Percentiles rank a stretch among this genome's conserved stretches.
These are phyloP conservation scores for Esox lucius DNA, from an alignment of 2,797 vertebrate species.

Conservation along the genomic window DNA sequence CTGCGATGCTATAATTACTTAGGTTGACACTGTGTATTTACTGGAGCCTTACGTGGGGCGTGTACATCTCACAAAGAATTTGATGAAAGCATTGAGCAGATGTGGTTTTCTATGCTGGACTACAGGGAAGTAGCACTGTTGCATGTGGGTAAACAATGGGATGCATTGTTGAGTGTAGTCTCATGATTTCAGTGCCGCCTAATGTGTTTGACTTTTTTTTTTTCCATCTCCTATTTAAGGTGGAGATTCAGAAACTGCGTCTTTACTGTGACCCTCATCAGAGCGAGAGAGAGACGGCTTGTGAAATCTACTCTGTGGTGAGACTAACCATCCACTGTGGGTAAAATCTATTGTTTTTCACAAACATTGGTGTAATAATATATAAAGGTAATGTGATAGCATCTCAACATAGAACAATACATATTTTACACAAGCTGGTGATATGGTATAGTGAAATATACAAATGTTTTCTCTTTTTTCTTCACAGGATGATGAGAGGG, in stretches of 20 bases:
- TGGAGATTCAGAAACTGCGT: slow-evolving; percentile 81
- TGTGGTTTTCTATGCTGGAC: not conserved
- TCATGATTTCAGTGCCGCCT: not conserved
- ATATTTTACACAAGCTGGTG: not conserved
- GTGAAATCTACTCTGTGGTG: slow-evolving; percentile 84
- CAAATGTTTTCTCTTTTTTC: slow-evolving; percentile 13
- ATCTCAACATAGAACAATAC: not conserved
- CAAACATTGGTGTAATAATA: not conserved
- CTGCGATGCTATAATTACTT: not conserved
- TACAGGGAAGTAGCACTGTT: not conserved
- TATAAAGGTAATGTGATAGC: too few species aligned
- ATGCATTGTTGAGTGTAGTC: not conserved
- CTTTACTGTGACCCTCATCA: slow-evolving; percentile 83
- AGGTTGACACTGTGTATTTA: slow-evolving; percentile 2
- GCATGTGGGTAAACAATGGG: not conserved
- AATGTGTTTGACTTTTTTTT: not conserved
- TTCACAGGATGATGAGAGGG: slow-evolving; percentile 79
- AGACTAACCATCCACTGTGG: slow-evolving; percentile 16
- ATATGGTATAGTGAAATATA: not conserved
- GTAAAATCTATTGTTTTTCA: not conserved
- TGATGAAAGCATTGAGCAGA: slow-evolving; percentile 4
- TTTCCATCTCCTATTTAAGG: slow-evolving; percentile 45
- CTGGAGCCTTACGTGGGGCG: not conserved
- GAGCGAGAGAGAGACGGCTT: slow-evolving; percentile 81
- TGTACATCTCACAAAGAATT: not conserved